Percentiles rank a stretch among this genome's conserved stretches.
phyloP scores from a whole-genome alignment of 2,888 invertebrate genomes.

The Hydriomena furcata region DNA sequence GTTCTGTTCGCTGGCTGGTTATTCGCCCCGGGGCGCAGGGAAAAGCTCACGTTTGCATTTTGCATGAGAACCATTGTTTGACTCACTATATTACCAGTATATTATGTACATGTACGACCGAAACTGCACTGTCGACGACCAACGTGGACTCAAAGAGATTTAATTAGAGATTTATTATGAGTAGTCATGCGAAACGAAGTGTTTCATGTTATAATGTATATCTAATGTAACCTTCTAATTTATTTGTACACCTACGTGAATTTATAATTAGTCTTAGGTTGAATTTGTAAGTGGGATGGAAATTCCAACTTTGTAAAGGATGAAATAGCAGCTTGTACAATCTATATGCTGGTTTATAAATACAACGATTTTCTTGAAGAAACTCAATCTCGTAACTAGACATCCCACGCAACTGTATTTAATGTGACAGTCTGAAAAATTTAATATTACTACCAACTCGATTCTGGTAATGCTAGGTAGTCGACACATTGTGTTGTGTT shows the following conservation, averaged over 20 bases:
- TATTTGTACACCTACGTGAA: constrained; percentile 17
- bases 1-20: constrained; percentile 48
- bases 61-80: constrained; percentile 68
- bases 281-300: constrained; percentile 3
- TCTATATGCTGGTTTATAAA: not conserved
- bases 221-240: constrained; percentile 24
- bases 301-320: not conserved
- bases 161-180: constrained; percentile 34
- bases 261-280: constrained; percentile 3
- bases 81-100: constrained; percentile 35
- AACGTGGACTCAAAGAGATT: constrained; percentile 29
- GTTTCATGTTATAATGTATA: constrained; percentile 20
- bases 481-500: too few relatives aligned
- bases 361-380: not conserved
- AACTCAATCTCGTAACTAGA: too few relatives aligned
- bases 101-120: constrained; percentile 18
- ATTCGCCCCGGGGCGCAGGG: constrained; percentile 44
- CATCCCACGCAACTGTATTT: too few relatives aligned
- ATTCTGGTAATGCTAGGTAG: too few relatives aligned
- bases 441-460: too few relatives aligned
- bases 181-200: constrained; percentile 21
- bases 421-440: too few relatives aligned
- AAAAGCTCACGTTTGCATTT: constrained; percentile 63
- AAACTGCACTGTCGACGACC: constrained; percentile 22
- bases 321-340: not conserved